A percentile compares a stretch with the other conserved stretches of the same genome.
These are phyloP conservation scores for Ciconia boyciana DNA, from an alignment of 2,113 vertebrate genomes.

Conservation along the genomic window DNA sequence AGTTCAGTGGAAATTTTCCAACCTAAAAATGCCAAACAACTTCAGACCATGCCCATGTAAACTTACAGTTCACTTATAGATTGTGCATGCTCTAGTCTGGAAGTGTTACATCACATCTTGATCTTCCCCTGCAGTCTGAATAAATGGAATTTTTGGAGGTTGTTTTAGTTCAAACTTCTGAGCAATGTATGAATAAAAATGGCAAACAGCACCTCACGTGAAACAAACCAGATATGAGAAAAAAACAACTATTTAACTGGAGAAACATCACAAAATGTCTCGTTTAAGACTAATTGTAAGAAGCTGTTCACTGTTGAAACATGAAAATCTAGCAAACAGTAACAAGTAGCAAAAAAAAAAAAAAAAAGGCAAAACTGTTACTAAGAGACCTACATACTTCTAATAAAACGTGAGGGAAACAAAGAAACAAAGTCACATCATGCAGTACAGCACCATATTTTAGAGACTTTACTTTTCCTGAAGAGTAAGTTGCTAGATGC, in stretches of 20 bases:
- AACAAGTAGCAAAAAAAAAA: background rate
- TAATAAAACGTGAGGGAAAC: background rate
- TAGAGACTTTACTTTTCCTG: background rate
- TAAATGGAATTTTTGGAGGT: background rate
- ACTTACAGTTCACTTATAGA: background rate
- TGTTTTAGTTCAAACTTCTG: background rate
- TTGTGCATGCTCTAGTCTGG: background rate
- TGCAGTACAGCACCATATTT: background rate
- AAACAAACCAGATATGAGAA: constrained; percentile 3
- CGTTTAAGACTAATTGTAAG: background rate
- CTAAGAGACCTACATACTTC: background rate
- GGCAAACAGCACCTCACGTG: background rate
- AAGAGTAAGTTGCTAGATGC: background rate
- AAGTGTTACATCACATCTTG: background rate
- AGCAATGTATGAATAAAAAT: background rate
- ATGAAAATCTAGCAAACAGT: background rate
- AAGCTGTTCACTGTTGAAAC: background rate
- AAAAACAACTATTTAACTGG: background rate
- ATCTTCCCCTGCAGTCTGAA: background rate
- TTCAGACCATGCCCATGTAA: background rate
- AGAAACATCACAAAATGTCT: background rate
- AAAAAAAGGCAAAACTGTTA: background rate
- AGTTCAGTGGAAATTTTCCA: background rate
- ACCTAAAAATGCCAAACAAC: background rate
- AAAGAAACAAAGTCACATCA: background rate